A percentile compares a stretch with the other conserved stretches of the same genome.
phyloP scores from a whole-genome alignment of 2,888 invertebrate species.

The Diarsia dahlii region DNA sequence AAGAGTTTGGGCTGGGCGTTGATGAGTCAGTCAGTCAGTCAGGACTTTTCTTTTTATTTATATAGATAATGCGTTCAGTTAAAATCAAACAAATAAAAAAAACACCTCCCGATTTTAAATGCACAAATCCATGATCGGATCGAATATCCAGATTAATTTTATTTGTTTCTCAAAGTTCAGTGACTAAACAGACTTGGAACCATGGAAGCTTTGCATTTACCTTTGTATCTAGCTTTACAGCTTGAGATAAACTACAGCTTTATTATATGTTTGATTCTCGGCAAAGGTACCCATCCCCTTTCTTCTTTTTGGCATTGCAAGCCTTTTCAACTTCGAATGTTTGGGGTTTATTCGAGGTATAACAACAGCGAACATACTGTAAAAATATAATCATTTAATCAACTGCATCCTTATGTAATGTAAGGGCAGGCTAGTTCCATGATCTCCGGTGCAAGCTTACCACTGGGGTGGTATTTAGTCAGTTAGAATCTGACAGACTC shows the following conservation, averaged over 20 bases:
- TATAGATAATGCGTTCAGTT: too few species aligned
- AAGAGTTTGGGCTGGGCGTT: too few species aligned
- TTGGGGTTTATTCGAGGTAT: neutral
- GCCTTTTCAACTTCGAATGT: neutral
- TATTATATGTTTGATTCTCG: neutral
- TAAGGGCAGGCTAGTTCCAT: too few species aligned
- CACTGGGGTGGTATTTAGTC: too few species aligned
- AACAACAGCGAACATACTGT: neutral
- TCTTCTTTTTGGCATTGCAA: neutral
- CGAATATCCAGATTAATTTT: neutral
- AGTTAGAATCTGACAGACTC: too few species aligned
- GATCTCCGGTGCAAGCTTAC: too few species aligned
- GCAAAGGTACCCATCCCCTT: neutral
- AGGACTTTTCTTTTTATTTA: too few species aligned
- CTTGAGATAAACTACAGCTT: neutral
- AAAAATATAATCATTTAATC: neutral
- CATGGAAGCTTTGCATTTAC: neutral
- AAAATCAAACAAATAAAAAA: too few species aligned
- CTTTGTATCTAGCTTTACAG: neutral
- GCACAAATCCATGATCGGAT: neutral
- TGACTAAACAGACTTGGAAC: neutral
- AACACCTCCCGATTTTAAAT: neutral
- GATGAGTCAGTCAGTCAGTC: too few species aligned
- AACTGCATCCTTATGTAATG: neutral
- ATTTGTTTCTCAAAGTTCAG: neutral